Evolutionary conservation across 2,888 invertebrate species (phyloP), one percentile per base, ranked within the genome.

Genomic region (Incurvaria masculella): DNA sequence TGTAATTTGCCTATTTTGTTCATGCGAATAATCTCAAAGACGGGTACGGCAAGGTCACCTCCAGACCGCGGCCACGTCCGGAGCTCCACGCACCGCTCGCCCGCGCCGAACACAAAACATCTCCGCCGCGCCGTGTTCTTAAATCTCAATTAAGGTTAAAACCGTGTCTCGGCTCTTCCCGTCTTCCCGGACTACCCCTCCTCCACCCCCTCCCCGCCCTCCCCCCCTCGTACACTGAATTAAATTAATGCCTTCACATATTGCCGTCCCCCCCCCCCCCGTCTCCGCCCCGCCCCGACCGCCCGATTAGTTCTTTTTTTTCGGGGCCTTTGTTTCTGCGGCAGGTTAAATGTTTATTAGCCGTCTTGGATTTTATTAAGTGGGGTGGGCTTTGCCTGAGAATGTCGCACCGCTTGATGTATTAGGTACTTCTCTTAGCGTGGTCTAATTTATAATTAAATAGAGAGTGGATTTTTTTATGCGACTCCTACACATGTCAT

Each of bases 111-210:
- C 62, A 64, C 63, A 66, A 70, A 71, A 67, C 68, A 64, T 59
- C 61, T 64, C 62, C 55, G 62, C 17, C 16, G 39, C 42, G 21
- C 63, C 33, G 18, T 61, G 63, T 75, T 75, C 76, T 78, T 78
- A 76, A 76, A 76, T 78, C 76, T 72, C 76, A 75, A 78, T 78
- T 78, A 76, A 66, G 73, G 74, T 72, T 71, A 69, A 73, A 73
- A 74, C 74, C 75, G 66, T 71, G 74, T 73, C 76, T 69, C 63
- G 68, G 65, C 44, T 60, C 33, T n/a, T 33, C 33, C 33, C 33
- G 11, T 11, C 33, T 33, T n/a, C 33, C 6, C n/a, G n/a, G n/a
- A n/a, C n/a, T n/a, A n/a, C 33, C 33, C 11, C 33, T 33, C 33
- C 11, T 3, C 11, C 14, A 33, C 33, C 14, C 14, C n/a, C 33